Percentiles rank a stretch among this genome's conserved stretches.
Conservation (phyloP, 1,140 invertebrate species). For the Drosophila triauraria region DNA sequence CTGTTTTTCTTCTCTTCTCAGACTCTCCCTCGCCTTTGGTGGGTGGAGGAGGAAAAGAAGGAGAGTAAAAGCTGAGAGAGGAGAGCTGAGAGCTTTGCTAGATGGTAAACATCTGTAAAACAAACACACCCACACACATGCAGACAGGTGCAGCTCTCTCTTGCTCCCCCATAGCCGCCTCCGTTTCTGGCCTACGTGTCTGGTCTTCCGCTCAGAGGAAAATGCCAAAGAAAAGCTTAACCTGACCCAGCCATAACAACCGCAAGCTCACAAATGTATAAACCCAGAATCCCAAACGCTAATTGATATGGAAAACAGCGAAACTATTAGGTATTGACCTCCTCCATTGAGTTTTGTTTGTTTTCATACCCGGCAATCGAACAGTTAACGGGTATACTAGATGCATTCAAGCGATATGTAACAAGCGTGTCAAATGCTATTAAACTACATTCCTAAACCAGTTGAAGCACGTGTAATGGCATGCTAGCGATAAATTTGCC, state of each 20-base stretch:
- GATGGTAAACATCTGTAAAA: constrained; percentile 61
- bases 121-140: constrained; percentile 28
- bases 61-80: constrained; percentile 30
- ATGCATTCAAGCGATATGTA: not conserved
- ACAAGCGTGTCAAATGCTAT: not conserved
- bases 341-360: constrained; percentile 33
- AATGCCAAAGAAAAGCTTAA: constrained; percentile 32
- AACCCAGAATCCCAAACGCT: constrained; percentile 18
- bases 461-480: not conserved
- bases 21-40: not conserved
- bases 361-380: constrained; percentile 37
- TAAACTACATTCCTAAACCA: not conserved
- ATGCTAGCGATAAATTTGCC: not conserved
- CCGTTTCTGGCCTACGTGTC: constrained; percentile 4
- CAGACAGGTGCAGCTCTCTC: constrained; percentile 50
- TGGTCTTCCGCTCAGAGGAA: constrained; percentile 5
- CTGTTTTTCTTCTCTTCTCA: constrained; percentile 11
- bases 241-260: not conserved
- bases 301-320: constrained; percentile 25
- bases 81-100: constrained; percentile 30
- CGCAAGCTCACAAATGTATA: not conserved
- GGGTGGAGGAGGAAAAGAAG: constrained; percentile 23
- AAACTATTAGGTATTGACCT: constrained; percentile 31
- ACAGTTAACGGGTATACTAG: constrained; percentile 4
- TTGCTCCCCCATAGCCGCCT: not conserved